A percentile compares a stretch with the other conserved stretches of the same genome.
Conservation (phyloP, 23 tunicate genomes). For the Clavelina lepadiformis region DNA sequence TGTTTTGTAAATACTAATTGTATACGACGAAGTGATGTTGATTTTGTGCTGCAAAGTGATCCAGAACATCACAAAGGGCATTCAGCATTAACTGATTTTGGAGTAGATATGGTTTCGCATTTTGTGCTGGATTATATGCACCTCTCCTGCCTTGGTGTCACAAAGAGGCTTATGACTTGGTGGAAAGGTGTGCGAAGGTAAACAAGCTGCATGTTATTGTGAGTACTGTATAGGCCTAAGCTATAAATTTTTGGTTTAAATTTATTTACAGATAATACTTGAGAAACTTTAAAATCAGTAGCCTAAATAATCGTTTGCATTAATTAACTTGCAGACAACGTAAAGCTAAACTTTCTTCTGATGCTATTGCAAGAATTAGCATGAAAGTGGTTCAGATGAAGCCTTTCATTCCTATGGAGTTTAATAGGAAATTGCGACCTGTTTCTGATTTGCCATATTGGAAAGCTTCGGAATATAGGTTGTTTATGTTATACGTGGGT, state of each 20-base stretch:
- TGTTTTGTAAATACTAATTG: slow-evolving; percentile 1
- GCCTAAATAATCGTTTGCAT: not conserved
- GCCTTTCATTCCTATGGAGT: slow-evolving; percentile 24
- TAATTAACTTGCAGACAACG: slow-evolving; percentile 9
- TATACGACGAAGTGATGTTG: slow-evolving; percentile 18
- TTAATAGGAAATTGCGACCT: slow-evolving; percentile 36
- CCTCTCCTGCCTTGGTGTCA: slow-evolving; percentile 32
- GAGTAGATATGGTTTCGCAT: slow-evolving; percentile 24
- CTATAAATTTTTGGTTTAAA: no score
- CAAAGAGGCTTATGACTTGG: slow-evolving; percentile 27
- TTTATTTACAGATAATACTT: no score
- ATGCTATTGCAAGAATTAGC: not conserved
- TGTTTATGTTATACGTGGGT: slow-evolving; percentile 34
- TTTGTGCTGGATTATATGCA: slow-evolving; percentile 58
- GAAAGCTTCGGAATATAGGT: slow-evolving; percentile 39
- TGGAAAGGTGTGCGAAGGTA: slow-evolving; percentile 51
- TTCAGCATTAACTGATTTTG: slow-evolving; percentile 18
- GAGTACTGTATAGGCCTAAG: no score
- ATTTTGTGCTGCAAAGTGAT: slow-evolving; percentile 14
- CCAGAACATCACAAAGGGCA: slow-evolving; percentile 17
- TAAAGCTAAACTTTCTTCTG: not conserved
- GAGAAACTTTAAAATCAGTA: no score
- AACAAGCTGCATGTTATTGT: slow-evolving; percentile 2
- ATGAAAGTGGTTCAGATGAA: not conserved
- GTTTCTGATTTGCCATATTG: slow-evolving; percentile 20